Percentiles rank a stretch among this genome's conserved stretches.
Conservation (phyloP, 2,888 invertebrate species). For the Eudemis profundana region DNA sequence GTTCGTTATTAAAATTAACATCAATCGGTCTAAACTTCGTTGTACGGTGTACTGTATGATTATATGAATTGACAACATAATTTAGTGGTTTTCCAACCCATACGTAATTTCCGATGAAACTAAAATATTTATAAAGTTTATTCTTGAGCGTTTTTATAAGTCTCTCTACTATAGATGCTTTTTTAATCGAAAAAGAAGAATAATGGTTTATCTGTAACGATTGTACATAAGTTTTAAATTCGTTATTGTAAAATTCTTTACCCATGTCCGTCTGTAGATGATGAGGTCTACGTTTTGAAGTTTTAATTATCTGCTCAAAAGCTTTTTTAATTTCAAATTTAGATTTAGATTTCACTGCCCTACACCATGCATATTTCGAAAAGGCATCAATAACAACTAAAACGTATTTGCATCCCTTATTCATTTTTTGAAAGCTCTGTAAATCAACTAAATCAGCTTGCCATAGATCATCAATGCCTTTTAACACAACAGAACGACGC, state of each 20-base stretch:
- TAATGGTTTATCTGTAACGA: background rate
- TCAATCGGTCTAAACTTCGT: too few relatives aligned
- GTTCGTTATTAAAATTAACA: too few relatives aligned
- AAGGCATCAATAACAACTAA: conserved; percentile 1
- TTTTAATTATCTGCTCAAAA: too few relatives aligned
- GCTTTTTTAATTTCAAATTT: background rate
- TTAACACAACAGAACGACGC: background rate
- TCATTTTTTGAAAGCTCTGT: background rate
- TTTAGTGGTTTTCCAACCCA: background rate
- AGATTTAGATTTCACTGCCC: background rate
- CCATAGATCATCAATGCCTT: background rate
- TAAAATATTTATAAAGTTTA: background rate
- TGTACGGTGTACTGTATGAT: too few relatives aligned
- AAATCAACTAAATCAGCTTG: conserved; percentile 7
- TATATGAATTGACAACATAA: too few relatives aligned
- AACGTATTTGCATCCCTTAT: background rate
- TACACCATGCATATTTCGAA: conserved; percentile 5
- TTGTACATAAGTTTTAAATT: background rate
- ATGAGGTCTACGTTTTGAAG: too few relatives aligned
- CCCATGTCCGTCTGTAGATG: too few relatives aligned
- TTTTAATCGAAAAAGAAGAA: background rate
- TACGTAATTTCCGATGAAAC: background rate
- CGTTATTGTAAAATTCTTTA: background rate
- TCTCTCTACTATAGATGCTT: background rate
- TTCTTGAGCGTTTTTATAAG: background rate